phyloP scores from a whole-genome alignment of 2,113 vertebrate genomes.

The Daboia siamensis region DNA sequence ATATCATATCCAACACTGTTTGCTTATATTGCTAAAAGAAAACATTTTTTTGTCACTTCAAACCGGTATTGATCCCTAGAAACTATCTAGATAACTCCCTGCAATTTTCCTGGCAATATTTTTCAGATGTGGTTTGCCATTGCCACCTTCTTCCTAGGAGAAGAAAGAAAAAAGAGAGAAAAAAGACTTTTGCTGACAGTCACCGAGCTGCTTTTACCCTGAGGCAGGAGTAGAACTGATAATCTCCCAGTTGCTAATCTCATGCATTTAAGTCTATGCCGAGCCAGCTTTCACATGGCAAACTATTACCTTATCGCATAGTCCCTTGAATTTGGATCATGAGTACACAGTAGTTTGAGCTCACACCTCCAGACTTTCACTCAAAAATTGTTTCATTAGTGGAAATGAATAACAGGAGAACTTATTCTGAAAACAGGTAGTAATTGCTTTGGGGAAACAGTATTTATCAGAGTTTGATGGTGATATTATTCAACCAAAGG shows the following conservation, averaged over 20 bases:
- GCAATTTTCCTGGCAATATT: not conserved
- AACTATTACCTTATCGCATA: not conserved
- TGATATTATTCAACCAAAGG: not conserved
- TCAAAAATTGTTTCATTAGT: not conserved
- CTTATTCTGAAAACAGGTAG: not conserved
- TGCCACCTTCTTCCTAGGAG: not conserved
- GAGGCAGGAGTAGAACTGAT: not conserved
- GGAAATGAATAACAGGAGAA: not conserved
- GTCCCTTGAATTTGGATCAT: not conserved
- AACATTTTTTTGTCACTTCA: not conserved
- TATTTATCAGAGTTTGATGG: not conserved
- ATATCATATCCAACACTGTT: not conserved
- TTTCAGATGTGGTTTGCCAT: not conserved
- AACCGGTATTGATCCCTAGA: not conserved
- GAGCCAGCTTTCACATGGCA: not conserved
- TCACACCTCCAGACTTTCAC: not conserved
- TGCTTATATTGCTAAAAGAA: not conserved
- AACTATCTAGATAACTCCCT: not conserved
- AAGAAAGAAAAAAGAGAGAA: no score
- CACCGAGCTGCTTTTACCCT: no score
- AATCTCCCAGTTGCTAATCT: no score
- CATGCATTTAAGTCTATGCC: no score
- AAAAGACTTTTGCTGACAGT: not conserved
- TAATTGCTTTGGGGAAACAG: not conserved
- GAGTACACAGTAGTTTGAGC: not conserved